A percentile compares a stretch with the other conserved stretches of the same genome.
phyloP scores from a whole-genome alignment of 2,113 vertebrate genomes.

The Urocolius indicus region DNA sequence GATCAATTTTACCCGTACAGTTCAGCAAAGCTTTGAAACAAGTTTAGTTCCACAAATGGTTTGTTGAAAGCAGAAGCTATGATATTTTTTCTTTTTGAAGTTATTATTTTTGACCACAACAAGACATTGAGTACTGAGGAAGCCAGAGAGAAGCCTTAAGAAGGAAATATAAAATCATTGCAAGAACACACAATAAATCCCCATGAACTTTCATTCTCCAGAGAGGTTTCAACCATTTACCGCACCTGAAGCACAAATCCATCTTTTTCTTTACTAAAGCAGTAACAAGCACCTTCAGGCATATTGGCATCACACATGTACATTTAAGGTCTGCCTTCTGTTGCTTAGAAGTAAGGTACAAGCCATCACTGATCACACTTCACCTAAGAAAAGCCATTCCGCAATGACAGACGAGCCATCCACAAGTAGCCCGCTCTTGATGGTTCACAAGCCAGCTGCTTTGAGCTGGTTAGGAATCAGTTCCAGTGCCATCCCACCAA shows the following conservation, averaged over 20 bases:
- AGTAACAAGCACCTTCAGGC: not conserved
- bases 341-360: not conserved
- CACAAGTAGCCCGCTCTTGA: not conserved
- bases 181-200: not conserved
- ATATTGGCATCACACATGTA: not conserved
- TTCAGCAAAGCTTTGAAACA: not conserved
- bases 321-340: not conserved
- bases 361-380: not conserved
- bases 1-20: not conserved
- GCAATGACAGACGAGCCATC: accelerated
- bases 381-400: not conserved
- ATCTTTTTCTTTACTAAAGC: not conserved
- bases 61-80: not conserved
- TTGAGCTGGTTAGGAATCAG: not conserved
- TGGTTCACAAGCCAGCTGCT: not conserved
- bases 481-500: not conserved
- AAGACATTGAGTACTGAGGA: not conserved
- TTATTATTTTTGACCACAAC: not conserved
- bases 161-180: not conserved
- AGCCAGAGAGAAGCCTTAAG: not conserved
- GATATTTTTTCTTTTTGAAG: not conserved
- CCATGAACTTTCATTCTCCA: not conserved
- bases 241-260: not conserved
- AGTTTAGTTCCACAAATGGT: accelerated
- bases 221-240: not conserved